Evolutionary conservation across 2,113 vertebrate genomes (phyloP).

Genomic region (Sinocyclocheilus anophthalmus): DNA sequence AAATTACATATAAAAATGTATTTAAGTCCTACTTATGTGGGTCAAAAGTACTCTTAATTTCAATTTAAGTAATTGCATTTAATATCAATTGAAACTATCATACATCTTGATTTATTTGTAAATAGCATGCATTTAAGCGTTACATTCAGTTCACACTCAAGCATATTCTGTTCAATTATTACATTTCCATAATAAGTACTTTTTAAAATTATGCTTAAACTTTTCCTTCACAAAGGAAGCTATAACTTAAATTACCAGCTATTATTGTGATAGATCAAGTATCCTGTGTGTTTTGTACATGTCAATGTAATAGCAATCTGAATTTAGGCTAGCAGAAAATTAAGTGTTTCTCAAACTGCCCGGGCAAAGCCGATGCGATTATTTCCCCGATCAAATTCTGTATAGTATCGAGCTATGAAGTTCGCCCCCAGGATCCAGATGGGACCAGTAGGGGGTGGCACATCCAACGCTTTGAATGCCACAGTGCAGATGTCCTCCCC

Average conservation of each 20-base stretch:
- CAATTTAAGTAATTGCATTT: background rate
- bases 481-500: conserved; percentile 83
- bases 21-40: background rate
- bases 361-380: conserved; percentile 93
- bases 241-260: background rate
- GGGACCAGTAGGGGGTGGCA: conserved; percentile 89
- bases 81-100: background rate
- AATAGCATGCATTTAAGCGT: background rate
- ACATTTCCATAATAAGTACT: background rate
- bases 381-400: conserved; percentile 89
- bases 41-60: background rate
- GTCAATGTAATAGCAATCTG: background rate
- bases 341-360: conserved; percentile 76
- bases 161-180: background rate
- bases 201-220: background rate
- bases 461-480: conserved; percentile 86
- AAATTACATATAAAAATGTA: background rate
- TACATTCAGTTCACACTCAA: background rate
- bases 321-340: background rate
- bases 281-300: background rate
- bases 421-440: conserved; percentile 93
- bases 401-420: conserved; percentile 95
- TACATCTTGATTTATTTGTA: background rate
- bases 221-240: background rate
- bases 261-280: background rate